These are phyloP conservation scores for Acanthurus leucopareius DNA, from an alignment of 2,797 vertebrate species.

Conservation along the genomic window DNA sequence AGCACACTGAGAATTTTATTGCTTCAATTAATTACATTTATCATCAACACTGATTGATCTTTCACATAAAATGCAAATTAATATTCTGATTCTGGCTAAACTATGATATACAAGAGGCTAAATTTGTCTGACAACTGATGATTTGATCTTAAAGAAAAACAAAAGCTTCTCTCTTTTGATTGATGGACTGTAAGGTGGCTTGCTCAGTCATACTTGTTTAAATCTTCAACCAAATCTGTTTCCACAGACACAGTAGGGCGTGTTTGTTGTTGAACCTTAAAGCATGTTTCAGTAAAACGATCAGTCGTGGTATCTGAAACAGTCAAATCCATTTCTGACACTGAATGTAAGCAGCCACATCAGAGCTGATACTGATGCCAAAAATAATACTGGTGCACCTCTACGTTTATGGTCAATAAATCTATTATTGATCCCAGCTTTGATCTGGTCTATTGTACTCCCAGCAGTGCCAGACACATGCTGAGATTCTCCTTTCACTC, in stretches of 20 bases:
- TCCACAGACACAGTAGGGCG: slow-evolving; percentile 18
- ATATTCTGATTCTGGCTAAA: too few species aligned
- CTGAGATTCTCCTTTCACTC: slow-evolving; percentile 65
- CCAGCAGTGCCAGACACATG: slow-evolving; percentile 65
- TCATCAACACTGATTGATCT: too few species aligned
- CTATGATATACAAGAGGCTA: neutral
- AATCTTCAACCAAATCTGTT: slow-evolving; percentile 18
- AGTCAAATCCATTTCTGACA: slow-evolving; percentile 31
- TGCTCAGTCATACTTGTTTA: neutral
- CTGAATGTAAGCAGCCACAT: slow-evolving; percentile 14
- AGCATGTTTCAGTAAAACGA: slow-evolving; percentile 42
- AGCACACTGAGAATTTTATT: too few species aligned
- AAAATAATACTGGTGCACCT: slow-evolving; percentile 66
- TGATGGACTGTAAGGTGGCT: slow-evolving; percentile 6
- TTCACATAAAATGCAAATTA: too few species aligned
- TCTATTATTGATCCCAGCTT: slow-evolving; percentile 64
- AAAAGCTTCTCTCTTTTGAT: slow-evolving; percentile 1
- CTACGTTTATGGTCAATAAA: slow-evolving; percentile 64
- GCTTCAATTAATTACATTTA: too few species aligned
- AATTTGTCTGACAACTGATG: neutral
- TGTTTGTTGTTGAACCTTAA: slow-evolving; percentile 36
- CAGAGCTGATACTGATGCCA: slow-evolving; percentile 23
- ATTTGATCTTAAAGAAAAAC: slow-evolving; percentile 2
- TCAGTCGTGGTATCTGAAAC: slow-evolving; percentile 51
- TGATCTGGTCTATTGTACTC: slow-evolving; percentile 51